Evolutionary conservation across 2,797 vertebrate genomes (phyloP).

Genomic region (Bovichtus variegatus): DNA sequence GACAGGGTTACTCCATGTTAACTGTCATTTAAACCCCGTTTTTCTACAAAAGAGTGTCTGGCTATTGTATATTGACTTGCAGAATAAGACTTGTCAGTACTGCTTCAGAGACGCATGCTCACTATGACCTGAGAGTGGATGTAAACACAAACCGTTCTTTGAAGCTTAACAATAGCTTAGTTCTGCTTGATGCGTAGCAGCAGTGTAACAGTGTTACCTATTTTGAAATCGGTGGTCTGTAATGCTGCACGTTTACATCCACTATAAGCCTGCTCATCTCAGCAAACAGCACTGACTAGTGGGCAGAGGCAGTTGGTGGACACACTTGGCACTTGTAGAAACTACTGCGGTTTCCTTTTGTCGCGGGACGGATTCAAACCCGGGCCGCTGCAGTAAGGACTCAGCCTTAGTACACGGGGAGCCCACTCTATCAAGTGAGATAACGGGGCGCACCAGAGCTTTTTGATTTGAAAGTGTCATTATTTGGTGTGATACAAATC

Average conservation of each 20-base stretch:
- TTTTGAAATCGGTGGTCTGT: neutral
- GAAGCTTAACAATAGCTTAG: neutral
- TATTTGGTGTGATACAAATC: neutral
- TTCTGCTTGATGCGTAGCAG: neutral
- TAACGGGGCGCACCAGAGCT: no score
- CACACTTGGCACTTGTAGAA: neutral
- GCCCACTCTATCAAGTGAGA: no score
- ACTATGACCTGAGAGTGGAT: neutral
- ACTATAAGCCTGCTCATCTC: neutral
- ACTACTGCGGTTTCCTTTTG: neutral
- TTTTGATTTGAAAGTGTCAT: no score
- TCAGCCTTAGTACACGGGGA: no score
- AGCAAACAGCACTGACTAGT: neutral
- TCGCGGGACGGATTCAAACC: no score
- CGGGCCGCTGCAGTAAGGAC: no score
- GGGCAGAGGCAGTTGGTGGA: neutral
- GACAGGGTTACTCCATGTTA: neutral
- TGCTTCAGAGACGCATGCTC: constrained; percentile 17
- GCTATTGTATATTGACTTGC: neutral
- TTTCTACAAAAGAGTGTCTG: neutral
- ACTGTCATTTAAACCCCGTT: neutral
- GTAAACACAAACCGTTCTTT: neutral
- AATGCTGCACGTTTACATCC: neutral
- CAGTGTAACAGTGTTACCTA: neutral
- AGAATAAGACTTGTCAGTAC: neutral